Conservation (phyloP, 2,888 invertebrate genomes). For the Thumatha senex region DNA sequence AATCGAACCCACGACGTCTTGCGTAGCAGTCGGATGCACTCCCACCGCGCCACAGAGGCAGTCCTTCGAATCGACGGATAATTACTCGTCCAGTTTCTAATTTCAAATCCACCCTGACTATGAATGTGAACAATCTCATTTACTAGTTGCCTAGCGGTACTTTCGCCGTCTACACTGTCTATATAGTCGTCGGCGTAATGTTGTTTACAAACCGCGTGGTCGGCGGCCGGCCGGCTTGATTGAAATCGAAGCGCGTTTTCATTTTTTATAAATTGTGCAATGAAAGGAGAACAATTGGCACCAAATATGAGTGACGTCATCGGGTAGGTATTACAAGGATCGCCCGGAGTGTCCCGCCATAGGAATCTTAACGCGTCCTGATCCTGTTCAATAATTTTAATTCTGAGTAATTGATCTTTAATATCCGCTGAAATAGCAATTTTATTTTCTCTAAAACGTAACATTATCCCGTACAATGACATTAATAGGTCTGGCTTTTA, state of each 20-base stretch:
- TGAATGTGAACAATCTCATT: background rate
- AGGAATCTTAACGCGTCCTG: no score
- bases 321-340: background rate
- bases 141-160: background rate
- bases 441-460: no score
- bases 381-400: no score
- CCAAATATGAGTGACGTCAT: constrained; percentile 13
- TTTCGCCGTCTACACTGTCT: background rate
- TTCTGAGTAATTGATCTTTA: no score
- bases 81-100: background rate
- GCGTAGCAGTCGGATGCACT: no score
- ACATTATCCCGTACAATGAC: no score
- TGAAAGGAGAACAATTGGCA: constrained; percentile 5
- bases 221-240: background rate
- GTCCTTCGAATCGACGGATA: no score
- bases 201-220: background rate
- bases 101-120: background rate
- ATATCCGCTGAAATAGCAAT: no score
- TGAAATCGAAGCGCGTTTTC: background rate
- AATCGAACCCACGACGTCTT: no score
- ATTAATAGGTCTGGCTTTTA: no score
- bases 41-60: no score
- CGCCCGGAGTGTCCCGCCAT: no score
- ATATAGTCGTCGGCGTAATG: constrained; percentile 5
- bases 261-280: constrained; percentile 2